These are phyloP conservation scores for Phenganax stokvisi DNA, from an alignment of 92 coral and sea anemone species.

Conservation along the genomic window DNA sequence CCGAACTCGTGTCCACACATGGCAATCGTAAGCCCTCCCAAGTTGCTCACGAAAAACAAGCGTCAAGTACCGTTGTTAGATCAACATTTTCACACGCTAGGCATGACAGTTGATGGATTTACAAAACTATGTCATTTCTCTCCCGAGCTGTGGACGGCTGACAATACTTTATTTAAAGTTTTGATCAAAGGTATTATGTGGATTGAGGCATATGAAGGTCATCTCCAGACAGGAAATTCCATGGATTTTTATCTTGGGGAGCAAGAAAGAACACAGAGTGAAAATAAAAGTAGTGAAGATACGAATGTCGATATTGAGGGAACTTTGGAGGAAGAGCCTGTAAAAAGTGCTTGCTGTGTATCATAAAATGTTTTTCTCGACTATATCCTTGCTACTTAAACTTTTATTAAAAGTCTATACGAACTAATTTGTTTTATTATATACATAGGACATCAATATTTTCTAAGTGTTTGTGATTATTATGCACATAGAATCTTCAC, in stretches of 20 bases:
- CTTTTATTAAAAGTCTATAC: not conserved
- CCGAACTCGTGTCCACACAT: constrained; percentile 45
- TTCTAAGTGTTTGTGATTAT: not conserved
- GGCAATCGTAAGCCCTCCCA: constrained; percentile 22
- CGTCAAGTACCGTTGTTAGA: not conserved
- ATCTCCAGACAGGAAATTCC: constrained; percentile 24
- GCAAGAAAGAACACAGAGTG: not conserved
- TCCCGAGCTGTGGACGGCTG: constrained; percentile 33
- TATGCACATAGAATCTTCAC: not conserved
- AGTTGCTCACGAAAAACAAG: constrained; percentile 13
- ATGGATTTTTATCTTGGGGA: constrained; percentile 28
- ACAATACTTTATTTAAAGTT: constrained; percentile 37
- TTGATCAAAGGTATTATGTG: constrained; percentile 44
- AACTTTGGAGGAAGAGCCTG: not conserved
- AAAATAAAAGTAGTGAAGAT: not conserved
- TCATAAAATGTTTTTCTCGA: not conserved
- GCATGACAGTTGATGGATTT: constrained; percentile 29
- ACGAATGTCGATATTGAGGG: not conserved
- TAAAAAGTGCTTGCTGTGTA: not conserved
- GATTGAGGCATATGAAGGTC: constrained; percentile 49
- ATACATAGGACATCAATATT: not conserved
- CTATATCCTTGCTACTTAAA: not conserved
- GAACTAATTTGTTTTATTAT: not conserved
- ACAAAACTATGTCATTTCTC: constrained; percentile 39
- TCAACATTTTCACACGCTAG: not conserved